Evolutionary conservation across 2,113 vertebrate species (phyloP), one percentile per base, ranked within the genome.

Genomic region (Osmerus mordax): DNA sequence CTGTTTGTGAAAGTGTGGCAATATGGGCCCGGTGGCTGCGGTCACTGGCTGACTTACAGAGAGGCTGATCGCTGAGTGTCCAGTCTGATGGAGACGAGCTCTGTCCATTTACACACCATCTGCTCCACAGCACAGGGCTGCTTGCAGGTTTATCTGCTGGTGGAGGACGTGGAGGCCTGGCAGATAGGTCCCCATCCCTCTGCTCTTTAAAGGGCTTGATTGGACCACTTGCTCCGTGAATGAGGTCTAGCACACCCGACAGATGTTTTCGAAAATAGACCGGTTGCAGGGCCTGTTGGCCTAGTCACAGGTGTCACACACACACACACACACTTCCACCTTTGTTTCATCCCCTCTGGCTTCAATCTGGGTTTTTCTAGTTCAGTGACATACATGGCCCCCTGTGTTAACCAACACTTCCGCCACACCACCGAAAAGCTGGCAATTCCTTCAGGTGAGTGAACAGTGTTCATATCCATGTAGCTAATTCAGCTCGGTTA

Each of bases 61-160:
- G 74, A 86, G 76, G 81, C 81, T 73, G 75, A 60, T 67, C 9
- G 41, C 9, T 47, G 41, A 47, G 41, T 47, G 9, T 47, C 41
- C 67, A 14, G 32, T 32, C 79, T 90, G 88, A 89, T 88, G 81
- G 88, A 87, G 87, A 91, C 86, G 86, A 83, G 81, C 85, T 87
- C 86, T 85, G 87, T 88, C 82, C 81, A 86, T 87, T 89, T 88
- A 84, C 53, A 55, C 62, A 63, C 87, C 89, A 91, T 91, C 87
- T 90, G 89, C 85, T 88, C 83, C 75, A 52, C 69, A 74, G 66
- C 81, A 65, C 79, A 73, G 56, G 63, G 66, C 76, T 53, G 71
- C 82, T 85, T 83, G 86, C 87, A 82, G 84, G 67, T 85, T 81
- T 85, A 84, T 84, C 86, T 88, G 81, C 77, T 87, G 78, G 80